Evolutionary conservation across 2,113 vertebrate species (phyloP), one percentile per base, ranked within the genome.

Genomic region (Pachyramphus minor): DNA sequence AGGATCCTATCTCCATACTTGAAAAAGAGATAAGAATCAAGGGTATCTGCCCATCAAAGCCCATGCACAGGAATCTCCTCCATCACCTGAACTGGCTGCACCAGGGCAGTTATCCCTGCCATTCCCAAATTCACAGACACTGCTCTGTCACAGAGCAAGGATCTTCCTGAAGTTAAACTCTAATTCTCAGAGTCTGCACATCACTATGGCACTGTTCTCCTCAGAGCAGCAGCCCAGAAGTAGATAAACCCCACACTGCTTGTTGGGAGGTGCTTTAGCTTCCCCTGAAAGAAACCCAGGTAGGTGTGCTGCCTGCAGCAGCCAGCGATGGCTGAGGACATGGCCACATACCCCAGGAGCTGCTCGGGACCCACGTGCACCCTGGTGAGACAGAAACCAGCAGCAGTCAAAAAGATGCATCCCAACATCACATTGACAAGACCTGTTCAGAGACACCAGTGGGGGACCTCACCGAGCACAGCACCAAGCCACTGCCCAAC

Each of bases 351-450:
- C 0, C 6, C 39, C 11, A 1, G 1, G 47, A 20, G 53, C 23
- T 0, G 3, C 30, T 21, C 2, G 0, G 31, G 49, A 42, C 37
- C n/a, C 8, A 18, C 1, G 4, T 1, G 37, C 23, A n/a, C 19
- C 62, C 62, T 35, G 24, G 21, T 7, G 60, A 41, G 31, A 14
- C 44, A 75, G 9, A 25, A 39, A 33, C 11, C 55, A 42, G 47
- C 12, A 11, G 31, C 1, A 7, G 37, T 22, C 41, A 35, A 22
- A 80, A 27, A 49, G 27, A 50, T 6, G 31, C 5, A 28, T 13
- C 64, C 23, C 71, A 33, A 14, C 59, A 14, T 14, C 5, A 3
- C 0, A 27, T 4, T 13, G 17, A 27, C 0, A 22, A 44, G 42
- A 90, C 23, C 35, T 56, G 35, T 0, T 14, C 16, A n/a, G 31